A percentile compares a stretch with the other conserved stretches of the same genome.
Conservation (phyloP, 2,797 vertebrate species). For the Gadopsis bispinosus region DNA sequence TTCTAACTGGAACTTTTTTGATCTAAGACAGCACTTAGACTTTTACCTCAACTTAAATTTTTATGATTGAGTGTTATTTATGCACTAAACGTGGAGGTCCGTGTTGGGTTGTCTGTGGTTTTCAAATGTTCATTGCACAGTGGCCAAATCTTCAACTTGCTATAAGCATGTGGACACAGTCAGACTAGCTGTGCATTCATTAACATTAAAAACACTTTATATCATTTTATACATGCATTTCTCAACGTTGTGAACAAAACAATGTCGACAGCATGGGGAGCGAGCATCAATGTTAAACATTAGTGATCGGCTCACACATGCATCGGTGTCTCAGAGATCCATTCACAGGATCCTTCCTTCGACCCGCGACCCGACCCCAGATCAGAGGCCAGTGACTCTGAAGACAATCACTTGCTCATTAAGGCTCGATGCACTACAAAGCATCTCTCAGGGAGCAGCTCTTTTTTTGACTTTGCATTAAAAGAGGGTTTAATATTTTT, state of each 20-base stretch:
- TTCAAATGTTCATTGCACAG: constrained; percentile 52
- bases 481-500: constrained; percentile 86
- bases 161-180: constrained; percentile 3
- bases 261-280: background rate
- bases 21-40: constrained; percentile 30
- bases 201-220: constrained; percentile 22
- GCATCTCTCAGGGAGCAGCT: constrained; percentile 98
- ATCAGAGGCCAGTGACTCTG: constrained; percentile 82
- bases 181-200: constrained; percentile 2
- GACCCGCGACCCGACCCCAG: constrained; percentile 58
- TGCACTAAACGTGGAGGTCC: constrained; percentile 29
- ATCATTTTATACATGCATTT: constrained; percentile 8
- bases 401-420: constrained; percentile 94
- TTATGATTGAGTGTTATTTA: constrained; percentile 18
- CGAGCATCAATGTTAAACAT: constrained; percentile 11
- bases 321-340: constrained; percentile 24
- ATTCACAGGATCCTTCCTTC: constrained; percentile 34
- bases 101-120: constrained; percentile 18
- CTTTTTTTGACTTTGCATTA: constrained; percentile 85
- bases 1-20: background rate
- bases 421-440: constrained; percentile 89
- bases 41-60: constrained; percentile 20
- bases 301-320: constrained; percentile 26
- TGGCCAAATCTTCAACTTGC: constrained; percentile 62
- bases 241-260: constrained; percentile 12